Evolutionary conservation across 2,888 invertebrate genomes (phyloP).

Genomic region (Ischnura elegans): DNA sequence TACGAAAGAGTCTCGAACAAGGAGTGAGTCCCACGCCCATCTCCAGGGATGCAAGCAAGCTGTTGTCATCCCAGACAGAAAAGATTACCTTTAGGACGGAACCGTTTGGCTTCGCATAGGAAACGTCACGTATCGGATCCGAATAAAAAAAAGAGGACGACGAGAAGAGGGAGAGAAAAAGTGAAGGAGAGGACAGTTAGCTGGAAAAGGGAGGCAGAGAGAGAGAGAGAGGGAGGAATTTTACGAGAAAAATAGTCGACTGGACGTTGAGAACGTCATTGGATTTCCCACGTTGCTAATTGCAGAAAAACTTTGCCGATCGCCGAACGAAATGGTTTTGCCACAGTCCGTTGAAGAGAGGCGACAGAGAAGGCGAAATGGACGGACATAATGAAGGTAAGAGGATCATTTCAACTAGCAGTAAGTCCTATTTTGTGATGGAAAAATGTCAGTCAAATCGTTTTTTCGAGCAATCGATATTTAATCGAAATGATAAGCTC

Average conservation of each 20-base stretch:
- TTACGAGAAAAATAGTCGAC: neutral
- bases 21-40: neutral
- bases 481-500: neutral
- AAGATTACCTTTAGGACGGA: neutral
- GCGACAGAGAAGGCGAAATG: neutral
- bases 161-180: neutral
- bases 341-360: too few species aligned
- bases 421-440: too few species aligned
- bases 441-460: too few species aligned
- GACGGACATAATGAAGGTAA: neutral
- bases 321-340: neutral
- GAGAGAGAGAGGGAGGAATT: neutral
- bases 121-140: neutral
- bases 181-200: conserved; percentile 39
- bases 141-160: neutral
- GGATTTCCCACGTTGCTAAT: conserved; percentile 57
- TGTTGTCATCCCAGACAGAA: neutral
- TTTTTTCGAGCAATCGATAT: too few species aligned
- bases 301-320: conserved; percentile 4
- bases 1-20: neutral
- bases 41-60: neutral
- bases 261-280: conserved; percentile 32
- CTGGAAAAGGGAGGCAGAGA: neutral
- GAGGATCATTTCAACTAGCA: too few species aligned
- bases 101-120: neutral